Evolutionary conservation across 2,113 vertebrate genomes (phyloP).

Genomic region (Lipotes vexillifer): DNA sequence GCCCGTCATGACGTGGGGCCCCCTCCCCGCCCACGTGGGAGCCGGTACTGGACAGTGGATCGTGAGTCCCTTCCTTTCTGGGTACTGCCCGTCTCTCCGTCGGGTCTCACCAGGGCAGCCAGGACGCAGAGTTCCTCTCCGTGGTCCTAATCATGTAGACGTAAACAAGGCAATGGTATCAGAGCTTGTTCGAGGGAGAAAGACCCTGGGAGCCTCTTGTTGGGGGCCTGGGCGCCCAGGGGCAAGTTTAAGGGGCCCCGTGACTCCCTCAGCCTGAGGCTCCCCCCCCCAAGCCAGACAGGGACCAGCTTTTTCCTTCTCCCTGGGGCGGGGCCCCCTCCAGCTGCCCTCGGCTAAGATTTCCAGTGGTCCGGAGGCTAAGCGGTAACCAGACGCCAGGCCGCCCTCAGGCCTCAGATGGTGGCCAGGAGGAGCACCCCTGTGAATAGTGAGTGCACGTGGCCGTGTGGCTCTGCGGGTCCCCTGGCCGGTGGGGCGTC

Average conservation of each 20-base stretch:
- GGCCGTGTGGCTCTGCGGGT: too few relatives aligned
- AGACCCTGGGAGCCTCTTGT: neutral
- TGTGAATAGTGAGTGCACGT: too few relatives aligned
- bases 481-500: too few relatives aligned
- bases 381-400: neutral
- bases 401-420: neutral
- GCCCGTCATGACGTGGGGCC: neutral
- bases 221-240: neutral
- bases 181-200: neutral
- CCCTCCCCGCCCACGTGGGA: neutral
- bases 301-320: neutral
- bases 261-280: neutral
- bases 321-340: neutral
- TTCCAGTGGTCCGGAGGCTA: neutral
- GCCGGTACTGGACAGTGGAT: rapidly evolving
- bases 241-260: neutral
- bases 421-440: neutral
- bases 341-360: neutral
- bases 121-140: neutral
- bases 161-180: neutral
- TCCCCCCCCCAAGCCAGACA: neutral
- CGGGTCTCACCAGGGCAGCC: neutral
- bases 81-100: too few relatives aligned
- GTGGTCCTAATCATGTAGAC: rapidly evolving
- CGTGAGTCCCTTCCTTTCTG: too few relatives aligned